Conservation (phyloP, 2,797 vertebrate genomes). For the Pogonophryne albipinna region DNA sequence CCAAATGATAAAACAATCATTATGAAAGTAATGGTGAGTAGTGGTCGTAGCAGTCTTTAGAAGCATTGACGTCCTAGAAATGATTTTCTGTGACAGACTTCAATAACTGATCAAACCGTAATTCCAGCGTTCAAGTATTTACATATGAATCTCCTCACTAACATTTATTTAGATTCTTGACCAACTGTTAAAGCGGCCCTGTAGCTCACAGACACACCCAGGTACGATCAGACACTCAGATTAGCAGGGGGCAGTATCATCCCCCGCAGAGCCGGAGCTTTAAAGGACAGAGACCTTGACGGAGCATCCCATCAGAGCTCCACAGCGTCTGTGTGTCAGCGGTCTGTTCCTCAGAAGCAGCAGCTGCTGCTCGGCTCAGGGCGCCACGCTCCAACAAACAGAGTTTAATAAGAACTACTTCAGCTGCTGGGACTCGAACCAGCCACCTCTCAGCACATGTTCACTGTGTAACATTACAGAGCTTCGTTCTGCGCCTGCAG, state of each 20-base stretch:
- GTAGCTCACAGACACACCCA: slow-evolving; percentile 16
- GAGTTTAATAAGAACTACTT: slow-evolving; percentile 24
- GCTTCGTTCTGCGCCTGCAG: slow-evolving; percentile 14
- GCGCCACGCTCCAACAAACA: slow-evolving; percentile 3
- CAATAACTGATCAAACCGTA: neutral
- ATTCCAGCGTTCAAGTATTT: slow-evolving; percentile 16
- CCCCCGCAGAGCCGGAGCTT: slow-evolving; percentile 48
- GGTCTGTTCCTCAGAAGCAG: slow-evolving; percentile 29
- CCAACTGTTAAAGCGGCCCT: neutral
- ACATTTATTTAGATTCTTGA: slow-evolving; percentile 7
- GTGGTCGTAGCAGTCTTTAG: neutral
- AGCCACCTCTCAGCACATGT: slow-evolving; percentile 4
- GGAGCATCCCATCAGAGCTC: slow-evolving; percentile 59
- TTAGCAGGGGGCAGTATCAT: slow-evolving; percentile 53
- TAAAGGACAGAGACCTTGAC: slow-evolving; percentile 57
- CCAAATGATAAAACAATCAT: neutral
- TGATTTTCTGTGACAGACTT: neutral
- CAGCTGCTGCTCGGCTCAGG: slow-evolving; percentile 25
- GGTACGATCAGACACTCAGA: slow-evolving; percentile 24
- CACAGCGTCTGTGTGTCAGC: slow-evolving; percentile 18
- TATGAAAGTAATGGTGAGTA: neutral
- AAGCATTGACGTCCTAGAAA: neutral
- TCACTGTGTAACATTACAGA: slow-evolving; percentile 26
- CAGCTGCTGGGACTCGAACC: slow-evolving; percentile 45
- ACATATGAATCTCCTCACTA: slow-evolving; percentile 19